Base-by-base conservation (phyloP, 2,797 vertebrate genomes). In the Epinephelus awoara region DNA sequence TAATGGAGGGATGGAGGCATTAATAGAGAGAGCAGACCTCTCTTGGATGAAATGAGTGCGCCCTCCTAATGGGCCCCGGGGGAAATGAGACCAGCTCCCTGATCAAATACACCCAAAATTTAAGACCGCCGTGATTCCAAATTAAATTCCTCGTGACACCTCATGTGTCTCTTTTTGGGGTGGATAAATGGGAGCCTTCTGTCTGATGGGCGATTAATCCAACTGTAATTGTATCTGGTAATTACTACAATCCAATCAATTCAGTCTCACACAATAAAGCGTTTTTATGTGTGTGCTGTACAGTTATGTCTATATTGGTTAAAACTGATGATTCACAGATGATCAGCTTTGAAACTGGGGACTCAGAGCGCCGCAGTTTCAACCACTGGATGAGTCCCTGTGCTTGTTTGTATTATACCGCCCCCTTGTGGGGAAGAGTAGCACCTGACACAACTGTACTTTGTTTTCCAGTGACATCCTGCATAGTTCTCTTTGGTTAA, bases 61-160 rank as follows among this genome's bases (percentile, higher is more conserved):
- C 49, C 81, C 46, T 74, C 29, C 68, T 82, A 89, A 92, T 92
- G 84, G 84, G 84, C 50, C 92, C 79, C 70, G 10, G 47, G 89
- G 91, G 89, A 90, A 92, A 86, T 56, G 2, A 68, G 54, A 68
- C 72, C 8, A 77, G 74, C 58, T 92, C 82, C 80, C 83, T 88
- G 87, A 94, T 92, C 89, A 90, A 91, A 94, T 91, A 90, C 29
- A 64, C 57, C 69, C 76, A 75, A 90, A 89, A 91, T 89, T 86
- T 88, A 93, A 85, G 83, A 74, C 69, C 55, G 1, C 47, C 57
- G 66, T 90, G 67, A 87, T 71, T 78, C 66, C 34, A 84, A 89
- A 94, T 93, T 87, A 79, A 86, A 90, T 90, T 83, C 69, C 42
- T 49, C 4, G 27, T 81, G 72, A 82, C 73, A 73, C 55, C 73